Conservation (phyloP, 2,113 vertebrate species). For the Poicephalus gulielmi region DNA sequence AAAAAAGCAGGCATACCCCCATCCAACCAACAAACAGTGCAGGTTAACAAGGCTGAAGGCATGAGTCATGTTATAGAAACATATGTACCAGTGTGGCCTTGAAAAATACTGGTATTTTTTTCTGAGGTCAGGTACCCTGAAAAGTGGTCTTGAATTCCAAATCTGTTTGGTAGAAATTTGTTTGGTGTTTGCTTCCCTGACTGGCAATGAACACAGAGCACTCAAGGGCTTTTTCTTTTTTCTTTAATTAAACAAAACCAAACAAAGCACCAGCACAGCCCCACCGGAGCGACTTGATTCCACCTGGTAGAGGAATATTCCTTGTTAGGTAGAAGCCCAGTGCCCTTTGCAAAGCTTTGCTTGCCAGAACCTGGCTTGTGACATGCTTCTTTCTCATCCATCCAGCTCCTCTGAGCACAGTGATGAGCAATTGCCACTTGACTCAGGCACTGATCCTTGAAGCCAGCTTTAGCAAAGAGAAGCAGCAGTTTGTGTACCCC, state of each 20-base stretch:
- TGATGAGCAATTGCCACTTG: neutral
- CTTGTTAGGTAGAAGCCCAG: neutral
- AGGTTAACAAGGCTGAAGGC: neutral
- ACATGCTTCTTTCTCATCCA: accelerated
- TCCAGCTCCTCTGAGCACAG: neutral
- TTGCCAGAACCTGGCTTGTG: neutral
- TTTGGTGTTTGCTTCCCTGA: neutral
- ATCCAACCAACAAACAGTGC: accelerated
- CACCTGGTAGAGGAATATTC: neutral
- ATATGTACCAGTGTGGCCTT: neutral
- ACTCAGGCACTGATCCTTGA: neutral
- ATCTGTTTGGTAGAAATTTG: neutral
- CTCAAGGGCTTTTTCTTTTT: neutral
- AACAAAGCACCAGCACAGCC: neutral
- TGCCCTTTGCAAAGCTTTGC: neutral
- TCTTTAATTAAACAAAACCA: neutral
- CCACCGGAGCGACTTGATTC: neutral
- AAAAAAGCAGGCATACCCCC: accelerated
- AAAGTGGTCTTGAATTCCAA: neutral
- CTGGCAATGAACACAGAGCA: neutral
- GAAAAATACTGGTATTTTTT: neutral
- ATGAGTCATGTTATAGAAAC: neutral
- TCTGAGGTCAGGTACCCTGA: neutral
- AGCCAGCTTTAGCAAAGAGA: neutral
- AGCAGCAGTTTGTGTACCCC: neutral